Evolutionary conservation across 2,113 vertebrate genomes (phyloP).

Genomic region (Dasyornis broadbenti): DNA sequence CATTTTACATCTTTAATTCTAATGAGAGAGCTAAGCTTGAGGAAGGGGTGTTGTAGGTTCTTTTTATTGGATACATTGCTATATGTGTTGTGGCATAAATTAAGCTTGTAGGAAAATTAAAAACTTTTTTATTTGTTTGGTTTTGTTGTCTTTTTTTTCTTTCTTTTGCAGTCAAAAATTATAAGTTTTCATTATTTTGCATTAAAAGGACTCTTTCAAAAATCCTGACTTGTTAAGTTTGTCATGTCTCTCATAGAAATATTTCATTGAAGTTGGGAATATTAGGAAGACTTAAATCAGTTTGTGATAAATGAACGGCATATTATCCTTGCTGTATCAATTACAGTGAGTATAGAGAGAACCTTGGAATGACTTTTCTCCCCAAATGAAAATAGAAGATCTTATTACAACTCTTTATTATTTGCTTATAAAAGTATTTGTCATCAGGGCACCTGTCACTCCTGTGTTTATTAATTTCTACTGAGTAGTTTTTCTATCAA

Average conservation of each 20-base stretch:
- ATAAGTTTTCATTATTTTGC: neutral
- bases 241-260: neutral
- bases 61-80: neutral
- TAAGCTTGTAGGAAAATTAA: neutral
- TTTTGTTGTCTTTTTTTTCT: neutral
- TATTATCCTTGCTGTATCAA: neutral
- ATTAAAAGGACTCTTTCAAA: neutral
- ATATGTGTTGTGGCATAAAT: neutral
- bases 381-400: neutral
- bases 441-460: neutral
- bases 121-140: neutral
- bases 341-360: neutral
- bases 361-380: neutral
- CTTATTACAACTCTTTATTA: neutral
- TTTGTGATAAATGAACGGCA: neutral
- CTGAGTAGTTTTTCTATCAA: neutral
- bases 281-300: neutral
- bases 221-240: neutral
- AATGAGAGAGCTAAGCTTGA: neutral
- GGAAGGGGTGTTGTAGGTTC: neutral
- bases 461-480: neutral
- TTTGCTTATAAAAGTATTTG: neutral
- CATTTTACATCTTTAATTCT: neutral
- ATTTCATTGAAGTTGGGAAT: neutral
- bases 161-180: neutral